Base-by-base conservation (phyloP, 2,113 vertebrate genomes). In the Pedetes capensis region DNA sequence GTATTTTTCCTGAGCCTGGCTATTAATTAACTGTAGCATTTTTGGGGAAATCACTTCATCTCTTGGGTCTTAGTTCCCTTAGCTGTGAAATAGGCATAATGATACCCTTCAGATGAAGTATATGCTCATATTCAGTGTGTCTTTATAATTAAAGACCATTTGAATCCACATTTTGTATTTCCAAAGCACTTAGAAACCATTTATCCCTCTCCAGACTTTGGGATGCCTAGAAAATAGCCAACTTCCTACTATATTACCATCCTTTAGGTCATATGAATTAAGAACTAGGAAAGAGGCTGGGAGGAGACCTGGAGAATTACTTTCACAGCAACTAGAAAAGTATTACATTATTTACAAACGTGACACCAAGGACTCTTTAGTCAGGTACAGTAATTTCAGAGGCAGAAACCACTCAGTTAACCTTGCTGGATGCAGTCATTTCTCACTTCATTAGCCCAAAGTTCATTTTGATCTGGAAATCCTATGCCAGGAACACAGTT, bases 391-490 rank as follows among this genome's bases (percentile, higher is more conserved):
- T 0, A 10, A 39, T 68, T 75, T 66, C 0, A 9, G 53, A 91
- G 64, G 75, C 64, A 63, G 61, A 93, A 71, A 84, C 23, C 0
- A 0, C 42, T 96, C 47, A 6, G 3, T 92, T 90, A 84, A 81
- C 89, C 66, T 78, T 87, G 37, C 64, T 89, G 69, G 85, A 91
- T 39, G 16, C 59, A 84, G 37, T 69, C 66, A 27, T 66, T 92
- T 89, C 87, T 96, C 96, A 97, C 89, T 89, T 97, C 96, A 92
- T 96, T 95, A 87, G 75, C 37, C 23, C n/a, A 44, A n/a, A 84
- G 61, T 87, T 94, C 80, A 90, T 87, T 95, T 71, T 72, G 89
- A 89, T 74, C 64, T 42, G 64, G 55, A 85, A 92, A 80, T 92
- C 66, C 47, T 29, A 91, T 0, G 8, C 82, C 49, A 83, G 93